Percentiles rank a stretch among this genome's conserved stretches.
Evolutionary conservation across 2,113 vertebrate species (phyloP).

Genomic region (Anhinga rufa): DNA sequence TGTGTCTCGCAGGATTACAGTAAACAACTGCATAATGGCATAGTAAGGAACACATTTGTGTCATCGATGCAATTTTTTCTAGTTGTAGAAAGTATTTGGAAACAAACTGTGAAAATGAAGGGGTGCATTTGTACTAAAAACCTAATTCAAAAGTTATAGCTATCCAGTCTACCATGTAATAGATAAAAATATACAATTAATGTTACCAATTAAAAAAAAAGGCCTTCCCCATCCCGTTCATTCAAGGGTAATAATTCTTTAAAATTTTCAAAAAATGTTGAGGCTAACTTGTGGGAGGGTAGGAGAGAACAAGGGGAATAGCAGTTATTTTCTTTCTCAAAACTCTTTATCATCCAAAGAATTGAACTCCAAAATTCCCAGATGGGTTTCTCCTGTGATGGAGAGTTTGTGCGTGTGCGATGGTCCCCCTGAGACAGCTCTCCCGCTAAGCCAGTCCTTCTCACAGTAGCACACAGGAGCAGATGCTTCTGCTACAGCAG

Average conservation of each 20-base stretch:
- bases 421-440: background rate
- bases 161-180: background rate
- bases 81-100: background rate
- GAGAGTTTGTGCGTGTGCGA: rapidly evolving
- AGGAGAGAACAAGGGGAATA: background rate
- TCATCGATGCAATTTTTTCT: background rate
- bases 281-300: background rate
- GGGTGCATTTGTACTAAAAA: background rate
- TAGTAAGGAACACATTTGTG: background rate
- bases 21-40: background rate
- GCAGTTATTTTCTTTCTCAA: background rate
- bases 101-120: background rate
- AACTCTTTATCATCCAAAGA: background rate
- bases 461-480: background rate
- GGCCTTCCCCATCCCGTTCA: rapidly evolving
- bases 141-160: background rate
- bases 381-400: background rate
- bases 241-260: background rate
- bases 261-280: background rate
- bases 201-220: background rate
- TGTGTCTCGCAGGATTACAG: background rate
- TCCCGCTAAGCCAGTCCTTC: background rate
- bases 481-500: background rate
- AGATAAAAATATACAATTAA: background rate
- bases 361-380: background rate